A percentile compares a stretch with the other conserved stretches of the same genome.
Conservation (phyloP, 1,140 invertebrate species). For the Pararge aegeria region DNA sequence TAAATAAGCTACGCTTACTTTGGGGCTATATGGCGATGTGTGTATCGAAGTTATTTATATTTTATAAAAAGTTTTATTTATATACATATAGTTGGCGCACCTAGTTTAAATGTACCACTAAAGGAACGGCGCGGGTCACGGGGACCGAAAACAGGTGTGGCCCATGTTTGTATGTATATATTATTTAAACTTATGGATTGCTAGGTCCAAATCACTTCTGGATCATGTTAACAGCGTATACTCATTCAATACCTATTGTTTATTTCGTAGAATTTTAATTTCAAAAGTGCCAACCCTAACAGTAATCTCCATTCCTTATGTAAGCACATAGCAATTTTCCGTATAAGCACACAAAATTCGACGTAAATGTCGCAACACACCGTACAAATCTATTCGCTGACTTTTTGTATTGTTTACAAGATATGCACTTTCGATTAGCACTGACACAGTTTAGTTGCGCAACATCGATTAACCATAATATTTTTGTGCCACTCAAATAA, state of each 20-base stretch:
- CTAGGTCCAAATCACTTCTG: no score
- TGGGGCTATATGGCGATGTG: no score
- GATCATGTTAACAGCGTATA: neutral
- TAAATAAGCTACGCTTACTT: no score
- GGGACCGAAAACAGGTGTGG: no score
- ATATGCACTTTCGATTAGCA: slow-evolving; percentile 28
- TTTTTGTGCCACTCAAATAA: neutral
- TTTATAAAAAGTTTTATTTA: no score
- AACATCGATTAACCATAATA: slow-evolving; percentile 8
- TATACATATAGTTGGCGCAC: no score
- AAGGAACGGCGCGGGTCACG: no score
- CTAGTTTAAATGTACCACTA: no score
- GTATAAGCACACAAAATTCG: neutral
- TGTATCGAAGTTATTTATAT: no score
- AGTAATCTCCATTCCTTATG: neutral
- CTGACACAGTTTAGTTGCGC: slow-evolving; percentile 25
- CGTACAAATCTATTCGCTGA: neutral
- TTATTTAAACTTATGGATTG: no score
- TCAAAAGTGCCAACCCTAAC: neutral
- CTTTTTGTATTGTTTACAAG: slow-evolving; percentile 3
- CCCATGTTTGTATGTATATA: no score
- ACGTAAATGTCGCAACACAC: neutral
- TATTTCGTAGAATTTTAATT: neutral
- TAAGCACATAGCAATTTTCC: neutral
- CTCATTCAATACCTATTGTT: neutral